Evolutionary conservation across 1,140 invertebrate species (phyloP).

Genomic region (Ruditapes philippinarum): DNA sequence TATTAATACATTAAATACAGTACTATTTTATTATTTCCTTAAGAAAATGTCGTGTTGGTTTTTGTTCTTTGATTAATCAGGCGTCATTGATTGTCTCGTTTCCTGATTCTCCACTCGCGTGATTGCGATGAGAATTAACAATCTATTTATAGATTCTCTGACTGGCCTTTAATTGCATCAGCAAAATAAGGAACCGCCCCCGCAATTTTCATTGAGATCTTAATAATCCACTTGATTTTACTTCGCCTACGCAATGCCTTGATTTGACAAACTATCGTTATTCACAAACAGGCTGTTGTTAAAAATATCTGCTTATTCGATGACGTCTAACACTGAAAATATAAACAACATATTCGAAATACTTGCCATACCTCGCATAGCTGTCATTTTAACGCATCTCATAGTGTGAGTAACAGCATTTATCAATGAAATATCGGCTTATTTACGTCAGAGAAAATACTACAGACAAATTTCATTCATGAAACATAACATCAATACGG

Average conservation of each 20-base stretch:
- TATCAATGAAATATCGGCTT: constrained; percentile 24
- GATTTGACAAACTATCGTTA: not conserved
- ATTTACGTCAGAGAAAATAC: constrained; percentile 14
- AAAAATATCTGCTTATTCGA: not conserved
- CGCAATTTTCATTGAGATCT: not conserved
- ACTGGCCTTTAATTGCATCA: not conserved
- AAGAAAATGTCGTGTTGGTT: too few relatives aligned
- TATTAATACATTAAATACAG: too few relatives aligned
- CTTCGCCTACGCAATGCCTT: not conserved
- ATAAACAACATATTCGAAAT: constrained; percentile 28
- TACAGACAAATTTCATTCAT: constrained; percentile 33
- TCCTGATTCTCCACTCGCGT: too few relatives aligned
- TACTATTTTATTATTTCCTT: too few relatives aligned
- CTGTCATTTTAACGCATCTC: not conserved
- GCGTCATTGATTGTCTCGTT: too few relatives aligned
- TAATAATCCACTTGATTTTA: not conserved
- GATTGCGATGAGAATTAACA: too few relatives aligned
- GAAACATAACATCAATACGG: not conserved
- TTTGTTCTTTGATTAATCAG: not conserved
- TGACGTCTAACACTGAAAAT: not conserved
- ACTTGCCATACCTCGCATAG: not conserved
- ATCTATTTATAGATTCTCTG: too few relatives aligned
- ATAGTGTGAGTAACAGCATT: not conserved
- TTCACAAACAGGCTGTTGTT: not conserved
- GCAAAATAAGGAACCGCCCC: not conserved